Conservation (phyloP, 2,797 vertebrate species). For the Caiman crocodilus region DNA sequence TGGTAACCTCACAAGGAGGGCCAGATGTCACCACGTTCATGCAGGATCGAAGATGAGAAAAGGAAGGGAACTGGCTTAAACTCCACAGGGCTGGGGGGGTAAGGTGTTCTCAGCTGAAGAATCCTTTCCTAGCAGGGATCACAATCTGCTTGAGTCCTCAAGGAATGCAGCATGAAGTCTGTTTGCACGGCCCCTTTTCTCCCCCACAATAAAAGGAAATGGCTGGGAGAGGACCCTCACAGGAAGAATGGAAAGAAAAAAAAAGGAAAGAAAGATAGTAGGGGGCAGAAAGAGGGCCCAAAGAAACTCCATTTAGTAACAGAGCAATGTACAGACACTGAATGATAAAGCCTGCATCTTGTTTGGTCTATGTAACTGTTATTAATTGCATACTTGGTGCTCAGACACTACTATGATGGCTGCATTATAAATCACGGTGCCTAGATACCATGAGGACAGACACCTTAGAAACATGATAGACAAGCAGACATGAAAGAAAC, state of each 20-base stretch:
- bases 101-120: not conserved
- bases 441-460: not conserved
- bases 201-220: not conserved
- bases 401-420: not conserved
- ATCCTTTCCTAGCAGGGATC: not conserved
- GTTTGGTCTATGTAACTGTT: not conserved
- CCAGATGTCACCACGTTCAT: not conserved
- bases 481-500: not conserved
- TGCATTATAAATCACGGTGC: not conserved
- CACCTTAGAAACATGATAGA: not conserved
- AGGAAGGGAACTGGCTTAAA: not conserved
- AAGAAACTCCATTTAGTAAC: not conserved
- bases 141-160: not conserved
- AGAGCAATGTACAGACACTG: not conserved
- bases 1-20: not conserved
- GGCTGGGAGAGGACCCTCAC: constrained; percentile 6
- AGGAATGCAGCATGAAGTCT: not conserved
- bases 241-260: not conserved
- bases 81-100: not conserved
- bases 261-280: not conserved
- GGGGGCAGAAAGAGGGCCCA: not conserved
- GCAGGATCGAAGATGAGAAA: not conserved
- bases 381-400: not conserved
- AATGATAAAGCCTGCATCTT: not conserved
- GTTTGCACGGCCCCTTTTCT: not conserved